A percentile compares a stretch with the other conserved stretches of the same genome.
phyloP scores from a whole-genome alignment of 2,888 invertebrate species.

The Fabriciana adippe region DNA sequence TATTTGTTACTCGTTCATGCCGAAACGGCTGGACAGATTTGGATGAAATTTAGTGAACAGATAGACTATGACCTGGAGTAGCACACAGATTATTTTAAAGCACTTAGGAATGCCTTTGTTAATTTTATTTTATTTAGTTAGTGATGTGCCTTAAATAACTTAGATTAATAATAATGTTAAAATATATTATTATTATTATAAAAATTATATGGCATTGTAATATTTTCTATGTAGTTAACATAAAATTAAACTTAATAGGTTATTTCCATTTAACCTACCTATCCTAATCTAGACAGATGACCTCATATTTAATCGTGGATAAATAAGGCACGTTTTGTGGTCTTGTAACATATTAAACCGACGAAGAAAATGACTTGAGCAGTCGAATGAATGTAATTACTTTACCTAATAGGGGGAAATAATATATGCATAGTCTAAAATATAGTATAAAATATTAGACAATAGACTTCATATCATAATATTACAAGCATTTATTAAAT shows the following conservation, averaged over 20 bases:
- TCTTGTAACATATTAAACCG: conserved; percentile 20
- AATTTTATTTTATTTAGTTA: too few relatives aligned
- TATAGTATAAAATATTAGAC: not conserved
- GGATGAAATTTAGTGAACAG: too few relatives aligned
- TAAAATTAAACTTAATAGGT: conserved; percentile 26
- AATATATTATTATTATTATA: not conserved
- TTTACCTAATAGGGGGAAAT: conserved; percentile 22
- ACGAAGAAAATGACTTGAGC: conserved; percentile 16
- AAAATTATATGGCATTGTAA: not conserved
- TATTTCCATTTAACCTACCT: conserved; percentile 20
- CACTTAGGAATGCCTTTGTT: too few relatives aligned
- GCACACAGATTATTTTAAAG: too few relatives aligned
- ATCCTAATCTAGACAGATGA: conserved; percentile 21
- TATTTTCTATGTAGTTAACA: conserved; percentile 3
- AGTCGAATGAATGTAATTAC: conserved; percentile 4
- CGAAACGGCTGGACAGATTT: too few relatives aligned
- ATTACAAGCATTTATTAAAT: too few relatives aligned
- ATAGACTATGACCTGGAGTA: too few relatives aligned
- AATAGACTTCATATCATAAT: too few relatives aligned
- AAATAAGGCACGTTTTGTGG: conserved; percentile 27
- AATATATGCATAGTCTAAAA: conserved; percentile 15
- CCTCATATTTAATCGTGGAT: conserved; percentile 20
- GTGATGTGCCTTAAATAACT: too few relatives aligned
- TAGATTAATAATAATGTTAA: too few relatives aligned
- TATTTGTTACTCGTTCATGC: too few relatives aligned